Base-by-base conservation (phyloP, 2,888 invertebrate species). In the Euclidia mi region DNA sequence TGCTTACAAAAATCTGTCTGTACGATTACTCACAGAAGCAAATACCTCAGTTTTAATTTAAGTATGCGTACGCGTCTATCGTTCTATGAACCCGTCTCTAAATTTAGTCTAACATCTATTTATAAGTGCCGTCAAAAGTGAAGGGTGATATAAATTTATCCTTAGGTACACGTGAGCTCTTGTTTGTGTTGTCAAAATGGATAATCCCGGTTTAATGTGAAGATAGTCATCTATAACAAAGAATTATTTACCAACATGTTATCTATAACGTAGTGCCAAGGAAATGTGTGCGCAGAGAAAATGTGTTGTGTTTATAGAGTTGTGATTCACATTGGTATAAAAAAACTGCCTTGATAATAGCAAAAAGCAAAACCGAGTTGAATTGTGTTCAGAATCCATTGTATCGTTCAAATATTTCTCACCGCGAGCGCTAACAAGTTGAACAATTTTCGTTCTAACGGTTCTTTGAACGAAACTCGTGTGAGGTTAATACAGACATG, bases 371-470 rank as follows among this genome's bases (percentile, higher is more conserved):
- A 43, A 48, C 66, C 56, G 63, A 53, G 29, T 51, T 62, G 57
- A 65, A 61, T 67, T 62, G 70, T 70, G 72, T 65, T 65, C 64
- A 48, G 57, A 58, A 68, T 63, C 58, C 62, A 71, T 76, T 76
- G 68, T 71, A 72, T 66, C 40, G 57, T 60, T 62, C 58, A 65
- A 72, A 77, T 66, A 75, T 77, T 77, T 74, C 76, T 65, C 76
- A 76, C 68, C 55, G 57, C 56, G 49, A 59, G 35, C 71, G 65
- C 66, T 76, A 81, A 81, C 71, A 66, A 73, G 75, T 63, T 59
- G 44, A 76, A 72, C 75, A 76, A 80, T 81, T 80, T 82, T 79
- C 69, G 74, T 78, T 76, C 68, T 79, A 83, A 81, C 83, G 83
- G 83, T 82, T 74, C 77, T 73, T 63, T 60, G 71, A 73, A 75